These are phyloP conservation scores for Anguilla megastoma DNA, from an alignment of 2,797 vertebrate genomes.

Conservation along the genomic window DNA sequence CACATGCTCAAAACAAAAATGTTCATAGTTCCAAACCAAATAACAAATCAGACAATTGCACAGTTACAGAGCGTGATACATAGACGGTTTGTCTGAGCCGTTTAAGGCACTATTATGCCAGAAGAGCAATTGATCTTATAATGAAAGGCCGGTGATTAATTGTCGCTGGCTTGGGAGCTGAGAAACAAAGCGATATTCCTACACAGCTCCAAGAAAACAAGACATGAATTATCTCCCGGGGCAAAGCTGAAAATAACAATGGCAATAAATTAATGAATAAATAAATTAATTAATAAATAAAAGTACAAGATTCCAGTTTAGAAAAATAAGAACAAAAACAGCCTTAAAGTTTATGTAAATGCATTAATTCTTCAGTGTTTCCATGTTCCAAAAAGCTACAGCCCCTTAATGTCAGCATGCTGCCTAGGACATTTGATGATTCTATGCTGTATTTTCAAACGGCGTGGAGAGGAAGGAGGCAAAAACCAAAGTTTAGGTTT, in stretches of 20 bases:
- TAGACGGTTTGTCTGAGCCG: slow-evolving; percentile 31
- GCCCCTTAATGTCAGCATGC: not conserved
- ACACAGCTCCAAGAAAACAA: slow-evolving; percentile 34
- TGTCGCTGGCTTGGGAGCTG: slow-evolving; percentile 38
- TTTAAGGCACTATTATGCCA: slow-evolving; percentile 33
- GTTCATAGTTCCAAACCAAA: not conserved
- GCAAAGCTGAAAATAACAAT: slow-evolving; percentile 11
- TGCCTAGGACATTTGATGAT: not conserved
- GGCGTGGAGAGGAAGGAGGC: not conserved
- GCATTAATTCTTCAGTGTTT: not conserved
- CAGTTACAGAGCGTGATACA: slow-evolving; percentile 21
- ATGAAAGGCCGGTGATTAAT: slow-evolving; percentile 46
- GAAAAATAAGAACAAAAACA: slow-evolving; percentile 6
- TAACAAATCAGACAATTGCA: not conserved
- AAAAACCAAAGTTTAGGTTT: slow-evolving; percentile 1
- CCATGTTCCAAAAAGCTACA: not conserved
- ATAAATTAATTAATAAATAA: not conserved
- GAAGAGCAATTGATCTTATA: slow-evolving; percentile 46
- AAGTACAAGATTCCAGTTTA: not conserved
- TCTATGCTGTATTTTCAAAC: not conserved
- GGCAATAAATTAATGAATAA: not conserved
- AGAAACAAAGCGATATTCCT: slow-evolving; percentile 30
- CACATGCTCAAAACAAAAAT: not conserved
- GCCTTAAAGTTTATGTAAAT: not conserved
- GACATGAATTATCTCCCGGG: slow-evolving; percentile 1